Conservation (phyloP, 2,888 invertebrate genomes). For the Hoplodrina blanda region DNA sequence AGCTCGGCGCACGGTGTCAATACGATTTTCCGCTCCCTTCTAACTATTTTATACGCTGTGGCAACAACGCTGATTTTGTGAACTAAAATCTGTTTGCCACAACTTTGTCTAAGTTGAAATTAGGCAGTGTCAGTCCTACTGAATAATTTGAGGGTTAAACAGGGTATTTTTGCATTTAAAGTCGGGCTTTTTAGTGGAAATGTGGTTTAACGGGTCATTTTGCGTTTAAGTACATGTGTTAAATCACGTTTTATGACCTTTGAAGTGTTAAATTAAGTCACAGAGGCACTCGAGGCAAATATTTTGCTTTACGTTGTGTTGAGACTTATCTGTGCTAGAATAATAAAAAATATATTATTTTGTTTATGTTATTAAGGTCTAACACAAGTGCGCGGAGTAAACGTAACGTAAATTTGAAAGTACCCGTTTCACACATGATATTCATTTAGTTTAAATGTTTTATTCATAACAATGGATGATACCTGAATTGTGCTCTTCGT, state of each 20-base stretch:
- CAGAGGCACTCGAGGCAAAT: conserved; percentile 6
- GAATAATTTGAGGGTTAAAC: conserved; percentile 40
- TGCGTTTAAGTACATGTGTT: conserved; percentile 57
- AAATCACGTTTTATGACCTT: conserved; percentile 57
- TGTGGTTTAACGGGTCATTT: conserved; percentile 33
- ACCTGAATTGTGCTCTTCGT: too few relatives aligned
- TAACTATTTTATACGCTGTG: conserved; percentile 72
- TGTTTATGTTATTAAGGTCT: too few relatives aligned
- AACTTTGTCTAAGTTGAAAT: conserved; percentile 51
- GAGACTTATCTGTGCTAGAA: background rate
- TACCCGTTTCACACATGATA: too few relatives aligned
- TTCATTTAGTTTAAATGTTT: too few relatives aligned
- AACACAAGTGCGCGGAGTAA: too few relatives aligned
- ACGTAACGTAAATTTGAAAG: too few relatives aligned
- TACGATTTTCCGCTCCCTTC: conserved; percentile 70
- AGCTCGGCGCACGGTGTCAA: conserved; percentile 70
- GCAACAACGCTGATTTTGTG: conserved; percentile 42
- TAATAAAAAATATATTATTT: background rate
- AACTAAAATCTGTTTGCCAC: conserved; percentile 47
- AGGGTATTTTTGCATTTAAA: conserved; percentile 50
- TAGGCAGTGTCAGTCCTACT: conserved; percentile 26
- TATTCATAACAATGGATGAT: too few relatives aligned
- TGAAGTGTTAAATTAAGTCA: conserved; percentile 28
- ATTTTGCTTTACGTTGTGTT: background rate
- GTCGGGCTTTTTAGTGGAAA: conserved; percentile 40